Base-by-base conservation (phyloP, 2,113 vertebrate species). In the Mormyrus lacerda region DNA sequence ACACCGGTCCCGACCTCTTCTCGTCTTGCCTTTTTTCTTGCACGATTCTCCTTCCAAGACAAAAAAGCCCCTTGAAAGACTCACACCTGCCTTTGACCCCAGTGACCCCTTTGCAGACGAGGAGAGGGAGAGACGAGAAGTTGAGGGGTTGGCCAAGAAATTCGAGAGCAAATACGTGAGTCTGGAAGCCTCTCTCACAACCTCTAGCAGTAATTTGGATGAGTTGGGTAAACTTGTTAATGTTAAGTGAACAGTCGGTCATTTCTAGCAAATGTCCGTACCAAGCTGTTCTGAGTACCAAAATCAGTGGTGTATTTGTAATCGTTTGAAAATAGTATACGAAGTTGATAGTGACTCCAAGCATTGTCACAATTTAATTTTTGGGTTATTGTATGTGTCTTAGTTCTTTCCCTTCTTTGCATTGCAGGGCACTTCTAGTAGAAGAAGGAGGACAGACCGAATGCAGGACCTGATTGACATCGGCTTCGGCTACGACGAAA, bases 151-250 rank as follows among this genome's bases (percentile, higher is more conserved):
- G 91, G 98, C 98, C 91, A 97, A 95, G 96, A 99, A 98, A 90
- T 99, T 99, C 91, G 98, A 99, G 94, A 97, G 93, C 93, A 99
- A 99, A 99, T 99, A 99, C 8, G 98, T 99, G 92, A 96, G 98
- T 97, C 0, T 39, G 17, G 42, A 85, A 44, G 44, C 19, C 24
- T 85, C 45, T 24, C 82, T 5, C 2, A 39, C 69, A 13, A 4
- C n/a, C 13, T 31, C 17, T 1, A 13, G 31, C 15, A 31, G 31
- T 35, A 3, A 2, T 27, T 27, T 65, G 69, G 31, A 39, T 5
- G 27, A 31, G 27, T 27, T 35, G 31, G 69, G 4, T 1, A 6
- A 31, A 39, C 61, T 69, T 65, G 61, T 69, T 58, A 8, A 31
- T 65, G 61, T 27, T 61, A 61, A n/a, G 21, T 10, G 3, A 73